Percentiles rank a stretch among this genome's conserved stretches.
Evolutionary conservation across 2,888 invertebrate genomes (phyloP).

Genomic region (Drosophila suboccidentalis): DNA sequence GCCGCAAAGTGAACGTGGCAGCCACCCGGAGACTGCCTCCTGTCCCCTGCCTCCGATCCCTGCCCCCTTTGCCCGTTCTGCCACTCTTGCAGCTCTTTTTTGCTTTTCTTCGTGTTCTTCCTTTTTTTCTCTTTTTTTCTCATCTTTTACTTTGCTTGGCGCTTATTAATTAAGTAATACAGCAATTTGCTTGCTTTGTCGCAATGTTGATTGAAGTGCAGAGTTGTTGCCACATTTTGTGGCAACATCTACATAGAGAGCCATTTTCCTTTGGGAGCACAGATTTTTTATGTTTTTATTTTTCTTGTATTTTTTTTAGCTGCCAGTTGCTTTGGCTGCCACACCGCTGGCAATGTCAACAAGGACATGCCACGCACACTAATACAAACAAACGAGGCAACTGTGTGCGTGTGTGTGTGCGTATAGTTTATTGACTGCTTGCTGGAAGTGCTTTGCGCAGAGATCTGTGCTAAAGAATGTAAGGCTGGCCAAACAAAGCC

Average conservation of each 20-base stretch:
- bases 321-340: slow-evolving; percentile 23
- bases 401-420: slow-evolving; percentile 39
- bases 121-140: slow-evolving; percentile 27
- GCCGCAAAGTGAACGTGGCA: slow-evolving; percentile 68
- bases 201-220: slow-evolving; percentile 57
- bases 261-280: slow-evolving; percentile 1
- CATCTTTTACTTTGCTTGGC: slow-evolving; percentile 24
- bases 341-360: slow-evolving; percentile 66
- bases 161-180: slow-evolving; percentile 68
- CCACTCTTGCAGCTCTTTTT: slow-evolving; percentile 19
- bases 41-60: not conserved
- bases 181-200: slow-evolving; percentile 62
- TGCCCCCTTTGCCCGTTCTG: slow-evolving; percentile 1
- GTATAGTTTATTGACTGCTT: slow-evolving; percentile 83
- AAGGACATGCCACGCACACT: slow-evolving; percentile 72
- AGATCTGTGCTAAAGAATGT: slow-evolving; percentile 79
- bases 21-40: slow-evolving; percentile 18
- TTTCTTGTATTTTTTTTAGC: slow-evolving; percentile 13
- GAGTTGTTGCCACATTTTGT: slow-evolving; percentile 11
- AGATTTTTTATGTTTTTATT: slow-evolving; percentile 21
- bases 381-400: slow-evolving; percentile 46
- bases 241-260: not conserved
- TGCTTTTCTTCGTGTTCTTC: slow-evolving; percentile 24
- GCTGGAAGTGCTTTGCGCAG: slow-evolving; percentile 81
- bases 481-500: slow-evolving; percentile 70